Conservation (phyloP, 1,140 invertebrate species). For the Dysdera silvatica region DNA sequence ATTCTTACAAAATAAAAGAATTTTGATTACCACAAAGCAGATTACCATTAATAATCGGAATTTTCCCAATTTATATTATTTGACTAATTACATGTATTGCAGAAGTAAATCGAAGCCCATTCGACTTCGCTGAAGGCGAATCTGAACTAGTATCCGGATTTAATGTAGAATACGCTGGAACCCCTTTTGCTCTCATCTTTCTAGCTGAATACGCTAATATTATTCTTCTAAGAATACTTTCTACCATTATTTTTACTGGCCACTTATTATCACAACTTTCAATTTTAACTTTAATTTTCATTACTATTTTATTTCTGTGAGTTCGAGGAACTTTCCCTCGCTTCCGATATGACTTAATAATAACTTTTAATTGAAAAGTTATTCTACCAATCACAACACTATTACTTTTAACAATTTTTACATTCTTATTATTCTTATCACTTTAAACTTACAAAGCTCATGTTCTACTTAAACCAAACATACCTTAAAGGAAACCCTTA, state of each 20-base stretch:
- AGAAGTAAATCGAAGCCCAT: conserved; percentile 63
- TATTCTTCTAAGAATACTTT: conserved; percentile 54
- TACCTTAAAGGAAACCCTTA: background rate
- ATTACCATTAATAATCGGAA: conserved; percentile 49
- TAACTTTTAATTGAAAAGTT: conserved; percentile 51
- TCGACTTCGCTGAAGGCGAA: conserved; percentile 68
- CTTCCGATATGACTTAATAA: conserved; percentile 55
- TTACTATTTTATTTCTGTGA: conserved; percentile 50
- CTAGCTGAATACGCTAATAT: conserved; percentile 60
- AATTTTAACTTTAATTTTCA: background rate
- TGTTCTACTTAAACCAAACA: conserved; percentile 11
- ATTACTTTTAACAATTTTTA: conserved; percentile 48
- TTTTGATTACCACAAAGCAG: conserved; percentile 43
- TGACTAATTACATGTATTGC: conserved; percentile 54
- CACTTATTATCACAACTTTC: background rate
- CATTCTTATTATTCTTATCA: background rate
- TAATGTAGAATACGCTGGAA: conserved; percentile 63
- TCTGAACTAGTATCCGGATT: conserved; percentile 65
- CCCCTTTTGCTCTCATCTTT: conserved; percentile 63
- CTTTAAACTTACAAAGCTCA: conserved; percentile 8
- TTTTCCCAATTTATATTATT: conserved; percentile 48
- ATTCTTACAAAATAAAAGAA: conserved; percentile 40
- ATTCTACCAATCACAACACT: conserved; percentile 50
- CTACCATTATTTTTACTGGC: conserved; percentile 2
- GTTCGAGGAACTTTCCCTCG: conserved; percentile 51